A percentile compares a stretch with the other conserved stretches of the same genome.
phyloP scores from a whole-genome alignment of 1,140 invertebrate species.

The Drosophila suzukii region DNA sequence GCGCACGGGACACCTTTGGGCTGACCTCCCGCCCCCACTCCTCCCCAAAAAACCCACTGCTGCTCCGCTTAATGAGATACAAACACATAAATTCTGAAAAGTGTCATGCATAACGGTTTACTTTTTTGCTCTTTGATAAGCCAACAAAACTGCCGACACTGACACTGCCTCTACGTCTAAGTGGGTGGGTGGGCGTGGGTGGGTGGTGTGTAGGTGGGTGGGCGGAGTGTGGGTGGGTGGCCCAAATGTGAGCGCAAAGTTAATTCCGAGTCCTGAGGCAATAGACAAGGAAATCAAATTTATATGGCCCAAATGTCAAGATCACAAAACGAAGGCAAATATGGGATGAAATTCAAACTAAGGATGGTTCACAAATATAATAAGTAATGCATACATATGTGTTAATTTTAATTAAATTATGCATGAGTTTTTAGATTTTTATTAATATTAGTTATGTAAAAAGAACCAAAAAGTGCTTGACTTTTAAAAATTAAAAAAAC shows the following conservation, averaged over 20 bases:
- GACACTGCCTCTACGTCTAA: slow-evolving; percentile 30
- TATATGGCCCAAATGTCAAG: slow-evolving; percentile 9
- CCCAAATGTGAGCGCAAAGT: slow-evolving; percentile 5
- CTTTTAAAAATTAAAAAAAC: too few species aligned
- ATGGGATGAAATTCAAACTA: not conserved
- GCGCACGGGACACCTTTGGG: slow-evolving; percentile 36
- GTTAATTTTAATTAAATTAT: too few species aligned
- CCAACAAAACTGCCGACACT: slow-evolving; percentile 56
- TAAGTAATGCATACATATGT: too few species aligned
- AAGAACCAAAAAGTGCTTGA: too few species aligned
- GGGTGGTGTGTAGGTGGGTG: not conserved
- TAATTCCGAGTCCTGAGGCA: slow-evolving; percentile 15
- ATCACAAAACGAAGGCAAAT: slow-evolving; percentile 2
- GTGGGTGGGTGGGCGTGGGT: slow-evolving; percentile 1
- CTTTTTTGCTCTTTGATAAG: slow-evolving; percentile 79
- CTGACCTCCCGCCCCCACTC: not conserved
- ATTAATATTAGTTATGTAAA: too few species aligned
- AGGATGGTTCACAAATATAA: too few species aligned
- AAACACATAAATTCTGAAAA: slow-evolving; percentile 84
- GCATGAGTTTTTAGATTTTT: too few species aligned
- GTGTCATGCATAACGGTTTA: slow-evolving; percentile 78
- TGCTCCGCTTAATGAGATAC: slow-evolving; percentile 80
- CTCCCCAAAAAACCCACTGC: slow-evolving; percentile 4
- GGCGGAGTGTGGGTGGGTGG: not conserved
- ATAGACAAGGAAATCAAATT: slow-evolving; percentile 34